phyloP scores from a whole-genome alignment of 2,797 vertebrate species.

The Nannoperca australis region DNA sequence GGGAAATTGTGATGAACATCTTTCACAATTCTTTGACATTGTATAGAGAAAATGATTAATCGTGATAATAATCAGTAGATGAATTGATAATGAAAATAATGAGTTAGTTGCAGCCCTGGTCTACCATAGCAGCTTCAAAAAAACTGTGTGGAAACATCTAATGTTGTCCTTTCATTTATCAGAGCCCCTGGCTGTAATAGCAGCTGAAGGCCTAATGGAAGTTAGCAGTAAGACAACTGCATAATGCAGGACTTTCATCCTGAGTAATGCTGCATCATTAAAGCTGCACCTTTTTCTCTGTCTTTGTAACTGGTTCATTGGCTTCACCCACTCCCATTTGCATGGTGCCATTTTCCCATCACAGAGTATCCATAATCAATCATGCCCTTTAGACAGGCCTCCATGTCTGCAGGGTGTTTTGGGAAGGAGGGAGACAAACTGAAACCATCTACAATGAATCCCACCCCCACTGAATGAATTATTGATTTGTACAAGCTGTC shows the following conservation, averaged over 20 bases:
- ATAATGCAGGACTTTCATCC: slow-evolving; percentile 18
- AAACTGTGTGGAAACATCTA: not conserved
- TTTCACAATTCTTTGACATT: too few relatives aligned
- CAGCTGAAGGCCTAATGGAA: slow-evolving; percentile 18
- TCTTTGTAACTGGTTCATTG: slow-evolving; percentile 27
- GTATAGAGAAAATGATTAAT: too few relatives aligned
- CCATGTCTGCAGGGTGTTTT: slow-evolving; percentile 13
- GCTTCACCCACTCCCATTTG: slow-evolving; percentile 17
- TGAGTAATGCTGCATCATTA: slow-evolving; percentile 16
- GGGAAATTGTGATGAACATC: too few relatives aligned
- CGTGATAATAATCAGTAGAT: too few relatives aligned
- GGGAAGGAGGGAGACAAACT: not conserved
- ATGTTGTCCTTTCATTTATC: slow-evolving; percentile 16
- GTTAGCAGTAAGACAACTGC: slow-evolving; percentile 23
- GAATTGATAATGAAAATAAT: too few relatives aligned
- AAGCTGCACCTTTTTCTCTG: slow-evolving; percentile 8
- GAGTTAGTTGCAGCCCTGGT: not conserved
- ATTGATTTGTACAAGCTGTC: slow-evolving; percentile 50
- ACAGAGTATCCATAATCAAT: slow-evolving; percentile 46
- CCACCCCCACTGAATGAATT: slow-evolving; percentile 49
- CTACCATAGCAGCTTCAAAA: not conserved
- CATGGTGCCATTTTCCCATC: slow-evolving; percentile 29
- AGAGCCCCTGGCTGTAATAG: not conserved
- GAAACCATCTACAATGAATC: slow-evolving; percentile 23
- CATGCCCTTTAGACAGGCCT: slow-evolving; percentile 30